phyloP scores from a whole-genome alignment of 1,140 invertebrate species.

The Aphaenogaster floridana region DNA sequence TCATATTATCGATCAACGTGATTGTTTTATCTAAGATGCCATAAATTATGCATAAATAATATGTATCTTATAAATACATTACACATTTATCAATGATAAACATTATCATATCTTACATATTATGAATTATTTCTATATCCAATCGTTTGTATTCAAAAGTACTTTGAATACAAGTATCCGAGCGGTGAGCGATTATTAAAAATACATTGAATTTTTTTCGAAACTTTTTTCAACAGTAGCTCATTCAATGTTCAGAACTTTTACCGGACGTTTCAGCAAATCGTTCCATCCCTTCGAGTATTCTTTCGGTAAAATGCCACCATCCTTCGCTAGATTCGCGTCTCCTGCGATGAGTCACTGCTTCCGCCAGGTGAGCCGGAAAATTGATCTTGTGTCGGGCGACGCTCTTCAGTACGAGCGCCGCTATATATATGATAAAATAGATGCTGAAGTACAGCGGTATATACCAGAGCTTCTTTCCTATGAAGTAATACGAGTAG shows the following conservation, averaged over 20 bases:
- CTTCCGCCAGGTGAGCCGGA: conserved; percentile 80
- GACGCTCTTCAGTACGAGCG: conserved; percentile 92
- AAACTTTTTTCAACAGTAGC: neutral
- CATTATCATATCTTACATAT: neutral
- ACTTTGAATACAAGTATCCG: neutral
- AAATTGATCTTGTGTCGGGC: conserved; percentile 91
- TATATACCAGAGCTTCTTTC: conserved; percentile 93
- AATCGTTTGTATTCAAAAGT: neutral
- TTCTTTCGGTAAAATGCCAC: conserved; percentile 72
- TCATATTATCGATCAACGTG: neutral
- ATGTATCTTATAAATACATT: neutral
- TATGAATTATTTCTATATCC: neutral
- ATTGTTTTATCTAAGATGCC: neutral
- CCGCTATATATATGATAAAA: conserved; percentile 93
- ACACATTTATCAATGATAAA: neutral
- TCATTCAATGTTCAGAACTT: neutral
- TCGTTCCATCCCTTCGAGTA: conserved; percentile 77
- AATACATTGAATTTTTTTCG: neutral
- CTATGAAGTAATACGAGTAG: conserved; percentile 94
- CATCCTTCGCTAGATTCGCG: conserved; percentile 62
- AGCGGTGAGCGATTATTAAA: neutral
- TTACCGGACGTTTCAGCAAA: conserved; percentile 68
- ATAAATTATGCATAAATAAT: neutral
- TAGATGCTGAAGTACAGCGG: conserved; percentile 95
- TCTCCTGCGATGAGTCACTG: conserved; percentile 69